phyloP scores from a whole-genome alignment of 2,888 invertebrate species.

The Tyria jacobaeae region DNA sequence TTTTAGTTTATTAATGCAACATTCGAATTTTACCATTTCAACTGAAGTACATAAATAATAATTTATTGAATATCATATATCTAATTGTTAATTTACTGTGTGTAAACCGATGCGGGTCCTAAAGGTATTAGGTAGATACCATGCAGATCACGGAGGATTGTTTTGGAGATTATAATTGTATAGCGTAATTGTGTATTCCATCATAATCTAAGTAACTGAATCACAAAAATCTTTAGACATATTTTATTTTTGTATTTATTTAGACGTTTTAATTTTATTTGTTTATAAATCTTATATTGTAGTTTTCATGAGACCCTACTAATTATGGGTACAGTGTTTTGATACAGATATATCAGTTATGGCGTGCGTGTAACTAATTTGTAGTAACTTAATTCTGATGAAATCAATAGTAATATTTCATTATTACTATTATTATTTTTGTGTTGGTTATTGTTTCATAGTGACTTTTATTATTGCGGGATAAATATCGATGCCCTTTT shows the following conservation, averaged over 20 bases:
- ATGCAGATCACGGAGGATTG: slow-evolving; percentile 35
- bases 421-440: slow-evolving; percentile 20
- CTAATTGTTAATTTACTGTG: slow-evolving; percentile 35
- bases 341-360: slow-evolving; percentile 31
- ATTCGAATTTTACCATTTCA: slow-evolving; percentile 52
- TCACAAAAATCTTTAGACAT: slow-evolving; percentile 26
- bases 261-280: slow-evolving; percentile 27
- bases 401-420: slow-evolving; percentile 26
- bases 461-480: slow-evolving; percentile 1
- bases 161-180: slow-evolving; percentile 55
- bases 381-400: slow-evolving; percentile 21
- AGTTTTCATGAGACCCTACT: slow-evolving; percentile 25
- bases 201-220: slow-evolving; percentile 23
- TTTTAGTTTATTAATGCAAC: slow-evolving; percentile 58
- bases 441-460: too few relatives aligned
- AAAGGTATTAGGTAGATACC: slow-evolving; percentile 52
- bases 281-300: slow-evolving; percentile 31
- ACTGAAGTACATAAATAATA: slow-evolving; percentile 48
- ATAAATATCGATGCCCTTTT: too few relatives aligned
- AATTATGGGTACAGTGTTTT: slow-evolving; percentile 20
- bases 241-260: slow-evolving; percentile 19
- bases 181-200: slow-evolving; percentile 26
- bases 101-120: slow-evolving; percentile 55
- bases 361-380: slow-evolving; percentile 24
- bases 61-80: slow-evolving; percentile 37